Conservation (phyloP, 2,113 vertebrate species). For the Nyctibius bracteatus region DNA sequence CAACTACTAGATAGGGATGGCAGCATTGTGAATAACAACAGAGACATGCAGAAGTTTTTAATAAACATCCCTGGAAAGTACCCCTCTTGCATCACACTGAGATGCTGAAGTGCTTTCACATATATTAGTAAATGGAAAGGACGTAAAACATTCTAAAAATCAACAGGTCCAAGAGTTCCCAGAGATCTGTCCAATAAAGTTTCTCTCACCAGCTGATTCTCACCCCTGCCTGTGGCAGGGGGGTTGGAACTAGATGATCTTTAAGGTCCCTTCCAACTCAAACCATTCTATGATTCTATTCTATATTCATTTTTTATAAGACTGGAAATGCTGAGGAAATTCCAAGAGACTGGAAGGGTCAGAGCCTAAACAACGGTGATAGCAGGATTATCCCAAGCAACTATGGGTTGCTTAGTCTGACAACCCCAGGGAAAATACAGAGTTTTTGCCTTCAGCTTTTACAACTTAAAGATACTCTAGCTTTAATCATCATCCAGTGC, state of each 20-base stretch:
- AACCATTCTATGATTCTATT: no score
- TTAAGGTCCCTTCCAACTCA: no score
- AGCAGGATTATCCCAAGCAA: background rate
- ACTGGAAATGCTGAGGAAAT: background rate
- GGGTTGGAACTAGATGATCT: no score
- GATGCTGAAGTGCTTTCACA: background rate
- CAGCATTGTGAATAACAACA: background rate
- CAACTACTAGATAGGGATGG: background rate
- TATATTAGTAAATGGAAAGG: background rate
- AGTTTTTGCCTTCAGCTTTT: background rate
- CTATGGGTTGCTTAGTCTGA: background rate
- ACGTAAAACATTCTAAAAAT: background rate
- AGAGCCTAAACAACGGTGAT: background rate
- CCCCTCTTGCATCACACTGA: background rate
- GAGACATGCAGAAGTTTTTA: background rate
- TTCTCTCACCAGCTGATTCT: conserved; percentile 4
- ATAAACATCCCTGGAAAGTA: background rate
- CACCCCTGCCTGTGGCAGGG: no score
- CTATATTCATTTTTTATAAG: background rate
- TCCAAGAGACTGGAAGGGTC: background rate
- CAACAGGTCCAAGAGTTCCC: background rate
- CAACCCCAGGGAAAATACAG: background rate
- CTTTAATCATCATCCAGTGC: background rate
- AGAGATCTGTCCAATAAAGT: background rate
- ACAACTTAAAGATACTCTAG: background rate